Evolutionary conservation across 2,113 vertebrate species (phyloP), one percentile per base, ranked within the genome.

Genomic region (Tringa solitaria): DNA sequence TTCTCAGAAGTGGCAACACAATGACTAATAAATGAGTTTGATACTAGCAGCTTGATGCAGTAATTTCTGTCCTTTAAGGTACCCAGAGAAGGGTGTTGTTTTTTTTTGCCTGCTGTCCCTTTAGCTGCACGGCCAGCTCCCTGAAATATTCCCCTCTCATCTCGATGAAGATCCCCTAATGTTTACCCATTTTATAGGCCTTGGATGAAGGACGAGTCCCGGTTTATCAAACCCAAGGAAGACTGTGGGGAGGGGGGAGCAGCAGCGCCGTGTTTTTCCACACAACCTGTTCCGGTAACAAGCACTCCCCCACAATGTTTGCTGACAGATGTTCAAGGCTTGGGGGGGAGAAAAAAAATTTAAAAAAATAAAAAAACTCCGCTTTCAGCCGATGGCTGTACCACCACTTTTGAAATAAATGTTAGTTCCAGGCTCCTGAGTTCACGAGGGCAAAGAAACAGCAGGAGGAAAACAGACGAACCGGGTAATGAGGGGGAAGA

Each of bases 271-370:
- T 90, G 77, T 89, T 95, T 97, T 96, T 93, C 79, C 81, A 95
- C 63, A 61, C 59, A 92, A 70, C 73, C 35, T 96, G 63, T 90
- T 92, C 79, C 26, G 43, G 61, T 68, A 92, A 88, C 48, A 76
- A 63, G 59, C 69, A 70, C 68, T 77, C 53, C 67, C 77, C 64
- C 10, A 0, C 79, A 93, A 68, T 80, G 73, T 94, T 96, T 95
- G 76, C 79, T 84, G 69, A 96, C 93, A 96, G 94, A 94, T 93
- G 75, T 95, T 93, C 93, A 87, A 96, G 68, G 67, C 68, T 96
- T 76, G 48, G 59, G 27, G 53, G 9, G 7, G 10, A 54, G 30
- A 54, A 54, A 54, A 30, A 54, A 54, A 30, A 10, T 11, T 39
- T 20, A 26, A 51, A 15, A 27, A 53, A 28, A 9, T 14, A 64